Percentiles rank a stretch among this genome's conserved stretches.
phyloP scores from a whole-genome alignment of 2,113 vertebrate genomes.

The Thinocorus orbignyianus region DNA sequence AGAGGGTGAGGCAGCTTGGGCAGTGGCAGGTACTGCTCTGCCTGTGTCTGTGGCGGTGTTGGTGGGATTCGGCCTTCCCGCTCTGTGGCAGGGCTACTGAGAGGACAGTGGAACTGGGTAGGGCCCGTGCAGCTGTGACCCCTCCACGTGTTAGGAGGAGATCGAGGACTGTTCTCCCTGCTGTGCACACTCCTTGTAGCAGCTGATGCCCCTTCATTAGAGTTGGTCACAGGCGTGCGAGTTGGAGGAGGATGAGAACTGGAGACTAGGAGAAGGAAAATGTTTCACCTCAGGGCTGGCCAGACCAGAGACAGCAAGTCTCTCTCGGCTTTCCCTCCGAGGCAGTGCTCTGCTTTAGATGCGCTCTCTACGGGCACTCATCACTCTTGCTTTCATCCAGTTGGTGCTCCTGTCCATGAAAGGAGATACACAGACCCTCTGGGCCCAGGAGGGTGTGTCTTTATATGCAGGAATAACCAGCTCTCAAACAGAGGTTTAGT shows the following conservation, averaged over 20 bases:
- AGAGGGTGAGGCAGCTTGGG: not conserved
- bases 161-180: fast-evolving
- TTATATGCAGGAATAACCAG: not conserved
- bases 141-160: not conserved
- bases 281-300: not conserved
- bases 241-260: not conserved
- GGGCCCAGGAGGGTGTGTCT: not conserved
- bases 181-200: not conserved
- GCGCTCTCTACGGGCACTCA: not conserved
- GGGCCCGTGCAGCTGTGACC: not conserved
- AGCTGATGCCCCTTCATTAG: not conserved
- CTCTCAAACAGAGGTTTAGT: not conserved
- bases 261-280: not conserved
- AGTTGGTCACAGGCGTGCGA: not conserved
- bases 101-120: fast-evolving
- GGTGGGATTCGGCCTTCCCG: not conserved
- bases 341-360: not conserved
- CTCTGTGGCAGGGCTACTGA: fast-evolving
- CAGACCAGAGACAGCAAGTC: not conserved
- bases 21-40: not conserved
- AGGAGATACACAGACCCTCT: not conserved
- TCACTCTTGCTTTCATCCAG: not conserved
- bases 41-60: not conserved
- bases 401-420: not conserved
- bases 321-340: not conserved